Evolutionary conservation across 2,888 invertebrate genomes (phyloP), one percentile per base, ranked within the genome.

Genomic region (Ellobium chinense): DNA sequence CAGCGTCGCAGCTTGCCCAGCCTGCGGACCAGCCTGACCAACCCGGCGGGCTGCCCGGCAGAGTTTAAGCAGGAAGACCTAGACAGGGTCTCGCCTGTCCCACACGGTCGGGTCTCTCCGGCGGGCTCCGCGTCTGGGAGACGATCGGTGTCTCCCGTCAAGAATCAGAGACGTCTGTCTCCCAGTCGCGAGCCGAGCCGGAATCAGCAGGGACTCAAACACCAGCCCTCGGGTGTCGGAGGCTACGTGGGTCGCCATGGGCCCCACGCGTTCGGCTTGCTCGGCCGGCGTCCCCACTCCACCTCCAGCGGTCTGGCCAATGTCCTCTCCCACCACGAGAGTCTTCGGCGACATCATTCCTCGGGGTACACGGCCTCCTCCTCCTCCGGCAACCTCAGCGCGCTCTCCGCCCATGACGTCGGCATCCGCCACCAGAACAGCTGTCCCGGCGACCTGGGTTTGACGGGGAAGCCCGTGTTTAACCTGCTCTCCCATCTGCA

Each of bases 1-100:
- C 72, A 54, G 12, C 72, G 79, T 14, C 79, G 79, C 7, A 79
- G 79, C 29, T 31, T 79, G 66, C 79, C 79, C 21, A 70, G 63
- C 37, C 66, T 79, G 14, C 79, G 69, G 31, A 73, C 79, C 21
- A 65, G 36, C 46, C 24, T 79, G 36, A 79, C 79, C 34, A 79
- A 79, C 66, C 72, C 63, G 9, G 36, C 63, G 1, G 56, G 60
- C 1, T 56, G 62, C 66, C 73, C 72, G 27, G 56, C 54, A 24
- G 79, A 79, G 37, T 79, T 79, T 27, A 63, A 73, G 54, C 63
- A 63, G n/a, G 39, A 31, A 21, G 54, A 27, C 31, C 39, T 9
- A 12, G 74, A 24, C 29, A 36, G 63, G 9, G 31, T 54, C 9
- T 65, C 76, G 5, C 66, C 76, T 66, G 27, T 36, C 14, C 1